Conservation (phyloP, 1,140 invertebrate genomes). For the Tribolium madens region DNA sequence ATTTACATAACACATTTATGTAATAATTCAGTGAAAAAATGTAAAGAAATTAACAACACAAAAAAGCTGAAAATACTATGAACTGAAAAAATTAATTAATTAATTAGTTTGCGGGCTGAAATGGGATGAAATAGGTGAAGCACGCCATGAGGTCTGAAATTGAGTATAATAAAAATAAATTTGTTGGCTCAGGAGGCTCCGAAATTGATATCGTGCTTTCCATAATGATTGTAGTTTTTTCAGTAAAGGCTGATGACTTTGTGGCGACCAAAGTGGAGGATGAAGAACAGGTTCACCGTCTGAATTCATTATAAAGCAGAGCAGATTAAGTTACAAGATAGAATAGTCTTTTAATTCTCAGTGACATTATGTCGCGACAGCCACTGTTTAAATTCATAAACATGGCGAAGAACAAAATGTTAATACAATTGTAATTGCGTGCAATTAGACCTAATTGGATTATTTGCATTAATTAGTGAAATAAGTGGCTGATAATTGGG, state of each 20-base stretch:
- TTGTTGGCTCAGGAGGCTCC: not conserved
- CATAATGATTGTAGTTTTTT: slow-evolving; percentile 24
- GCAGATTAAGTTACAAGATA: slow-evolving; percentile 44
- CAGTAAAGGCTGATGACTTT: slow-evolving; percentile 25
- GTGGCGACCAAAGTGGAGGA: slow-evolving; percentile 29
- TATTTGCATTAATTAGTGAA: slow-evolving; percentile 29
- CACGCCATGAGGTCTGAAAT: no score
- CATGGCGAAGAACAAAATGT: slow-evolving; percentile 8
- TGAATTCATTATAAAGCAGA: slow-evolving; percentile 26
- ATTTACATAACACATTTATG: not conserved
- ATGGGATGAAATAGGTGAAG: no score
- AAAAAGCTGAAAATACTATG: no score
- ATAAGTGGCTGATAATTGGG: slow-evolving; percentile 11
- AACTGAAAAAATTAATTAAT: no score
- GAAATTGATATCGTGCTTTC: slow-evolving; percentile 30
- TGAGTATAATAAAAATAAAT: no score
- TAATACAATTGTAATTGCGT: slow-evolving; percentile 3
- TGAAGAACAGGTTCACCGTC: slow-evolving; percentile 41
- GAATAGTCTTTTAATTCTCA: slow-evolving; percentile 41
- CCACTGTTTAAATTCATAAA: slow-evolving; percentile 28
- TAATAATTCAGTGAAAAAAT: not conserved
- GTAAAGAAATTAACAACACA: not conserved
- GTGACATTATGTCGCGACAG: slow-evolving; percentile 43
- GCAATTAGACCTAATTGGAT: slow-evolving; percentile 23
- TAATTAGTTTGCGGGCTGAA: no score